Evolutionary conservation across 2,888 invertebrate genomes (phyloP).

Genomic region (Eristalinus sepulchralis): DNA sequence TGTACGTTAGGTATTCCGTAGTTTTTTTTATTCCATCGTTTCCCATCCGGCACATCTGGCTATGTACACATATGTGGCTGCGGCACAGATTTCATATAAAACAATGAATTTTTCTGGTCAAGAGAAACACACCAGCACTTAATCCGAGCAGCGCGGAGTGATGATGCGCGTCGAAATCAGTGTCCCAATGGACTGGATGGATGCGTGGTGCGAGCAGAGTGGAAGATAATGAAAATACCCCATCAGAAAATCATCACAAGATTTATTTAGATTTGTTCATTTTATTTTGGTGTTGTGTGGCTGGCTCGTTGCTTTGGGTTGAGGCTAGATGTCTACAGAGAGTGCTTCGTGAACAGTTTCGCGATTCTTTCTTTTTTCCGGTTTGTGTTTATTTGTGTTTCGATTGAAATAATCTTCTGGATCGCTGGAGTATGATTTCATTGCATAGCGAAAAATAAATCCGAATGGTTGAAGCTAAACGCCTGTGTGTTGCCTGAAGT

Average conservation of each 20-base stretch:
- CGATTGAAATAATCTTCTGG: conserved; percentile 26
- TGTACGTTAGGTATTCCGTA: background rate
- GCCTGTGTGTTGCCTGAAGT: too few relatives aligned
- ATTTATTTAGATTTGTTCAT: conserved; percentile 19
- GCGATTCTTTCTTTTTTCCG: conserved; percentile 14
- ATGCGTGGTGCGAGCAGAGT: conserved; percentile 5
- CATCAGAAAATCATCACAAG: conserved; percentile 11
- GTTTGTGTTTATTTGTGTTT: conserved; percentile 26
- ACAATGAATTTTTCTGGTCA: conserved; percentile 23
- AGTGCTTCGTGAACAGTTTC: conserved; percentile 12
- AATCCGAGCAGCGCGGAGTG: conserved; percentile 9
- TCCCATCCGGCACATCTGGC: background rate
- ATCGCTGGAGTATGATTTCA: background rate
- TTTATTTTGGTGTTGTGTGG: background rate
- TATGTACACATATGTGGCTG: background rate
- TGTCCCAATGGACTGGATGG: background rate
- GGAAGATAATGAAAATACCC: conserved; percentile 22
- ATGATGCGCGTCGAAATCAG: conserved; percentile 12
- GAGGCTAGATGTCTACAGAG: background rate
- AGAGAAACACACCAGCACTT: conserved; percentile 16
- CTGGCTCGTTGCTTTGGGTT: background rate
- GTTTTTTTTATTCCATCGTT: background rate
- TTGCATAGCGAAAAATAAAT: background rate
- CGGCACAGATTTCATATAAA: background rate
- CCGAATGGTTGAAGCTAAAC: background rate